These are phyloP conservation scores for Helicolenus hilgendorfi DNA, from an alignment of 2,797 vertebrate species.

Conservation along the genomic window DNA sequence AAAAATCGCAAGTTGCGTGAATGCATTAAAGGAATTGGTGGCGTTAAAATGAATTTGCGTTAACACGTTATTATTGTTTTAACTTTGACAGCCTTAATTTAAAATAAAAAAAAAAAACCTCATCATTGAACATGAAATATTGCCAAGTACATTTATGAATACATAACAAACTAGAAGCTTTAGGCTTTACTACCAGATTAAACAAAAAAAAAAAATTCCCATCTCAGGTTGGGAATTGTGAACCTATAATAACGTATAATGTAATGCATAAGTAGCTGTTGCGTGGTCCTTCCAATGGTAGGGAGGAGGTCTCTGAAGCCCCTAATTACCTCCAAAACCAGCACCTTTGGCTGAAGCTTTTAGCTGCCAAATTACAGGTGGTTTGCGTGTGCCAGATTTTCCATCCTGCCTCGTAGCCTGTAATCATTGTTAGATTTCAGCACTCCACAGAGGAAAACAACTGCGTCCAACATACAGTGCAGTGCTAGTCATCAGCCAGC, in stretches of 20 bases:
- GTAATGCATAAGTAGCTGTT: conserved; percentile 30
- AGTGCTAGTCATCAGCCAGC: conserved; percentile 16
- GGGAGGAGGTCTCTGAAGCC: conserved; percentile 52
- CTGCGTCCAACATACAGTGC: conserved; percentile 36
- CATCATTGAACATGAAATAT: not conserved
- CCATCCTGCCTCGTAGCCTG: conserved; percentile 59
- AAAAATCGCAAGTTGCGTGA: no score
- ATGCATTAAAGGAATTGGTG: no score
- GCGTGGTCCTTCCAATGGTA: not conserved
- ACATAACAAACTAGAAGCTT: not conserved
- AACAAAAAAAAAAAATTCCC: not conserved
- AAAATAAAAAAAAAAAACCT: not conserved
- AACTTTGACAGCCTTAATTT: not conserved
- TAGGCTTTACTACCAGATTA: not conserved
- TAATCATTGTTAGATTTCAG: conserved; percentile 80
- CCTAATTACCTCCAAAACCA: conserved; percentile 66
- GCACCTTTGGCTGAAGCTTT: conserved; percentile 73
- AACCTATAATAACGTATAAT: conserved; percentile 10
- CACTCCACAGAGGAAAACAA: conserved; percentile 65
- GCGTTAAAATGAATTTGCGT: no score
- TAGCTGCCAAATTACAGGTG: conserved; percentile 86
- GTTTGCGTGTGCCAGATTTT: conserved; percentile 69
- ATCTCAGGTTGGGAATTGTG: not conserved
- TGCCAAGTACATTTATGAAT: not conserved
- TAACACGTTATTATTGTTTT: no score